Base-by-base conservation (phyloP, 2,797 vertebrate species). In the Periparus ater region DNA sequence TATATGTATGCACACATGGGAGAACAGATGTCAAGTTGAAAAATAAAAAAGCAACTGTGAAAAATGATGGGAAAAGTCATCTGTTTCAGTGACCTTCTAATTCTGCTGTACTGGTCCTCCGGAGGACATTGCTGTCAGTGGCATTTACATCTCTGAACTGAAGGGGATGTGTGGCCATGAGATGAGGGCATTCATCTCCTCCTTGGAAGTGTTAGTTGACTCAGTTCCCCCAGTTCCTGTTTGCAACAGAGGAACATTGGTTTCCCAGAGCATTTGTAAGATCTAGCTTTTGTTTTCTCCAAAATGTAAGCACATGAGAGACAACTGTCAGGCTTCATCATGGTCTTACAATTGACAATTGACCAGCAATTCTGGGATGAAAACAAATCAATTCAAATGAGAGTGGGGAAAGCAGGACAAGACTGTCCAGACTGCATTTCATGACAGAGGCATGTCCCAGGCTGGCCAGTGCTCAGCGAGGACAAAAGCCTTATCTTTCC, bases 11-110 rank as follows among this genome's bases (percentile, higher is more conserved):
- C 47, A 65, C 66, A 60, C 51, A 32, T n/a, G 89, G 89, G 89
- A 92, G 61, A 95, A 93, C 80, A 79, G 76, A 93, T 86, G 91
- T 30, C 72, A 85, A 23, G 30, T 67, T 73, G 1, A 77, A 91
- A 91, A 86, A 50, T 53, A 36, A 91, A 74, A 58, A 66, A 36
- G 2, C 38, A 61, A 62, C 48, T 27, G 55, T 85, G 88, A 94
- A 88, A 95, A 89, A 76, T 38, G 9, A 47, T 25, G 81, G 77
- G 60, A 63, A 73, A 86, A 94, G 58, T 91, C 45, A 84, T 93
- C 91, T 93, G 91, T 92, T 94, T 93, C 75, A 26, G 25, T 67
- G 82, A 71, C 79, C 74, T 66, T 26, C 79, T 86, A 61, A 71
- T 91, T 90, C 79, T 73, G 34, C 76, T 32, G 26, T 47, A 42